Conservation (phyloP, 2,113 vertebrate genomes). For the Anoura caudifer region DNA sequence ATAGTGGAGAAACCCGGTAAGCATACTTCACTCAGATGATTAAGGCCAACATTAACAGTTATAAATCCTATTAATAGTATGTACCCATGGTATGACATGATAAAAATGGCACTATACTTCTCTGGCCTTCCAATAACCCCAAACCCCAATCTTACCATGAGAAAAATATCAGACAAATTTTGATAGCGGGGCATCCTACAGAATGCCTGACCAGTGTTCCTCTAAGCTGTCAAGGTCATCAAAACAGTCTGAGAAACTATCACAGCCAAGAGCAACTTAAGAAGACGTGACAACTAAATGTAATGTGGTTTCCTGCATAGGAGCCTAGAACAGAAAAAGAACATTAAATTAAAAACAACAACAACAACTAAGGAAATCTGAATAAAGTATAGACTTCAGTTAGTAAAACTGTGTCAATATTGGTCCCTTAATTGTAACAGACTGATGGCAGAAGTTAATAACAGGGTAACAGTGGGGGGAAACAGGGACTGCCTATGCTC, state of each 20-base stretch:
- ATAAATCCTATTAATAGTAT: background rate
- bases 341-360: background rate
- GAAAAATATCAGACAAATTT: conserved; percentile 17
- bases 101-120: background rate
- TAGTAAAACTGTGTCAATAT: background rate
- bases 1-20: background rate
- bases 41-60: background rate
- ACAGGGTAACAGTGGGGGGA: background rate
- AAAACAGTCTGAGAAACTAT: conserved; percentile 1
- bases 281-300: background rate
- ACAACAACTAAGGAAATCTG: background rate
- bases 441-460: background rate
- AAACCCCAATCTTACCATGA: background rate
- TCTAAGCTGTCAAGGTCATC: background rate
- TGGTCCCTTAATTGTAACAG: background rate
- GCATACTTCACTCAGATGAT: background rate
- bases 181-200: background rate
- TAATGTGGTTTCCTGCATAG: background rate
- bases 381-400: background rate
- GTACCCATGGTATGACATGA: background rate
- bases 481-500: background rate
- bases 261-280: background rate
- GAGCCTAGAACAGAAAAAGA: background rate
- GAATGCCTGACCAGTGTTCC: background rate
- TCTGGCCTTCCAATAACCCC: background rate